These are phyloP conservation scores for Holacanthus passer DNA, from an alignment of 2,113 vertebrate genomes.

Conservation along the genomic window DNA sequence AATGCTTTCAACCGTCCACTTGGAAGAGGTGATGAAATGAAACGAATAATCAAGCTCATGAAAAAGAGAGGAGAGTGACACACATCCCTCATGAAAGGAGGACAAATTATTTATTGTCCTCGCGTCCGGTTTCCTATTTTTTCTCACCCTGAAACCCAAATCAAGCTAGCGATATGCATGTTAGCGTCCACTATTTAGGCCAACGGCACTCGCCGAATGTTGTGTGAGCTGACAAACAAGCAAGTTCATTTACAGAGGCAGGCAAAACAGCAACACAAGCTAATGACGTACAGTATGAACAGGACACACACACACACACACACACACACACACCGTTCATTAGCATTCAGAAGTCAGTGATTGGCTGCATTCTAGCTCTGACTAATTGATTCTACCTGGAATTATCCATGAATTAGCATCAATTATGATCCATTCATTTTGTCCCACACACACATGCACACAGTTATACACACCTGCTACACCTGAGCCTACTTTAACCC, in stretches of 20 bases:
- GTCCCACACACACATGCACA: background rate
- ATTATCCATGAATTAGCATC: slow-evolving; percentile 48
- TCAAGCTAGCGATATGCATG: slow-evolving; percentile 18
- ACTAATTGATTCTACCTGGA: slow-evolving; percentile 67
- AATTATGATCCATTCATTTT: slow-evolving; percentile 43
- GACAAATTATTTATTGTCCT: slow-evolving; percentile 79
- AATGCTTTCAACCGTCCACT: slow-evolving; percentile 81
- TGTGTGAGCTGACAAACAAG: slow-evolving; percentile 3
- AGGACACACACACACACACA: background rate
- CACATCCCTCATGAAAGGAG: slow-evolving; percentile 73
- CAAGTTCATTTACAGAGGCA: slow-evolving; percentile 39
- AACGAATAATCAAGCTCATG: slow-evolving; percentile 78
- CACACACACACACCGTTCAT: slow-evolving; percentile 7
- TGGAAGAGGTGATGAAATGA: slow-evolving; percentile 83
- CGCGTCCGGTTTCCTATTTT: slow-evolving; percentile 45
- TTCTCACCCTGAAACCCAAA: slow-evolving; percentile 42
- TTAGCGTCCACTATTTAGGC: slow-evolving; percentile 45
- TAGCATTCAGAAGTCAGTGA: slow-evolving; percentile 46
- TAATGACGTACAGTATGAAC: slow-evolving; percentile 29
- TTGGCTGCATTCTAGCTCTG: background rate
- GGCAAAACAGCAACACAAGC: slow-evolving; percentile 15
- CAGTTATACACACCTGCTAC: background rate
- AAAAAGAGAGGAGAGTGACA: slow-evolving; percentile 75
- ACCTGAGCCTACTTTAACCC: background rate
- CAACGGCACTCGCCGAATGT: background rate